Conservation (phyloP, 2,113 vertebrate genomes). For the Nibea coibor region DNA sequence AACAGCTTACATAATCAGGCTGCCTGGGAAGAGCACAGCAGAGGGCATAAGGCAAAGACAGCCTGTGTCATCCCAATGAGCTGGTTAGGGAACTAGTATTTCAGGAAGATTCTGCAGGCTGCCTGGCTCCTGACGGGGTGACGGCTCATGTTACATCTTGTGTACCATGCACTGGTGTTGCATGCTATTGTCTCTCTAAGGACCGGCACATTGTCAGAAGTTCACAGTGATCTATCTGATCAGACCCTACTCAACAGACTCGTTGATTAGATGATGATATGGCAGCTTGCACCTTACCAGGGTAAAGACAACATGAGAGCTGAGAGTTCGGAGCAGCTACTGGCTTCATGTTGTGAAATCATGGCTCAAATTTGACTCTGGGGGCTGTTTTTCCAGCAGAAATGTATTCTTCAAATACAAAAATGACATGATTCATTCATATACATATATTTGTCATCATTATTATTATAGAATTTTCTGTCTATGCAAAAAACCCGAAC, state of each 20-base stretch:
- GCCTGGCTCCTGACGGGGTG: slow-evolving; percentile 29
- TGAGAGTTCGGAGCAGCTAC: background rate
- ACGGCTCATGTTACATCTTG: slow-evolving; percentile 47
- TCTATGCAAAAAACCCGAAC: no score
- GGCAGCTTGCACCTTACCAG: background rate
- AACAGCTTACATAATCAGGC: slow-evolving; percentile 82
- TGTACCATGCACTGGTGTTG: slow-evolving; percentile 2
- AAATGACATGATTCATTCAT: no score
- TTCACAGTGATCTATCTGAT: slow-evolving; percentile 25
- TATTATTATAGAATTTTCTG: no score
- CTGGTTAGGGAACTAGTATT: slow-evolving; percentile 57
- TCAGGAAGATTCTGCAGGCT: slow-evolving; percentile 48
- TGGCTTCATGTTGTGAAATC: background rate
- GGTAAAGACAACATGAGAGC: slow-evolving; percentile 9
- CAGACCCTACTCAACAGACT: slow-evolving; percentile 6
- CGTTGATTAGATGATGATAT: slow-evolving; percentile 15
- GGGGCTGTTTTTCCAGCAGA: background rate
- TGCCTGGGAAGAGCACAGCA: slow-evolving; percentile 74
- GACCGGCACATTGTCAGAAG: slow-evolving; percentile 28
- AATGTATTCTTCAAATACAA: background rate
- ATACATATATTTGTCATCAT: no score
- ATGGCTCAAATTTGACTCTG: background rate
- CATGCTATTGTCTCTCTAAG: slow-evolving; percentile 35
- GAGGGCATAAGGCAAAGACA: slow-evolving; percentile 72
- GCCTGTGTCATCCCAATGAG: slow-evolving; percentile 62